Percentiles rank a stretch among this genome's conserved stretches.
Evolutionary conservation across 2,113 vertebrate species (phyloP).

Genomic region (Neogobius melanostomus): DNA sequence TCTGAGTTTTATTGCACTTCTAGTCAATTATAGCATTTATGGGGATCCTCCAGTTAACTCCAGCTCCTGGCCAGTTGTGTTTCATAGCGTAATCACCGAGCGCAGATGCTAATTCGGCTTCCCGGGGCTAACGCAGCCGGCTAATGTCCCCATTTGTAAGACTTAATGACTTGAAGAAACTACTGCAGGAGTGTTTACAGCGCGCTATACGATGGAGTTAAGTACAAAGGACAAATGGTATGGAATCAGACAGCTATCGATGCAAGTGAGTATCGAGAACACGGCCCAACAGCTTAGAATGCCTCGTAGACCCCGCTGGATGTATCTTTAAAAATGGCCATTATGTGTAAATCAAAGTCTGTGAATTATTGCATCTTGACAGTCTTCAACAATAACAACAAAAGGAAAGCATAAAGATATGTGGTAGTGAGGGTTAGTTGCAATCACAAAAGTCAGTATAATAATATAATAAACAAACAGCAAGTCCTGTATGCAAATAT

Average conservation of each 20-base stretch:
- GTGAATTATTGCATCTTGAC: too few relatives aligned
- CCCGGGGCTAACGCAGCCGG: constrained; percentile 8
- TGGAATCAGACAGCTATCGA: neutral
- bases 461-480: too few relatives aligned
- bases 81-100: constrained; percentile 22
- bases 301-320: too few relatives aligned
- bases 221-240: neutral
- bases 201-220: neutral
- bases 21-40: constrained; percentile 34
- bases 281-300: too few relatives aligned
- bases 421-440: too few relatives aligned
- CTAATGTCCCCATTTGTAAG: constrained; percentile 11
- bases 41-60: constrained; percentile 22
- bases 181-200: neutral
- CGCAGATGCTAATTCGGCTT: constrained; percentile 10
- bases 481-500: too few relatives aligned
- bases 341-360: too few relatives aligned
- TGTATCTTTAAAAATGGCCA: too few relatives aligned
- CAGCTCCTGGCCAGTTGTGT: constrained; percentile 10
- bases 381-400: too few relatives aligned
- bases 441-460: too few relatives aligned
- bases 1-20: constrained; percentile 11
- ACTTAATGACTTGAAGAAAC: constrained; percentile 3
- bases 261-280: too few relatives aligned
- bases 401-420: too few relatives aligned